These are phyloP conservation scores for Ennomos fuscantarius DNA, from an alignment of 2,888 invertebrate species.

Conservation along the genomic window DNA sequence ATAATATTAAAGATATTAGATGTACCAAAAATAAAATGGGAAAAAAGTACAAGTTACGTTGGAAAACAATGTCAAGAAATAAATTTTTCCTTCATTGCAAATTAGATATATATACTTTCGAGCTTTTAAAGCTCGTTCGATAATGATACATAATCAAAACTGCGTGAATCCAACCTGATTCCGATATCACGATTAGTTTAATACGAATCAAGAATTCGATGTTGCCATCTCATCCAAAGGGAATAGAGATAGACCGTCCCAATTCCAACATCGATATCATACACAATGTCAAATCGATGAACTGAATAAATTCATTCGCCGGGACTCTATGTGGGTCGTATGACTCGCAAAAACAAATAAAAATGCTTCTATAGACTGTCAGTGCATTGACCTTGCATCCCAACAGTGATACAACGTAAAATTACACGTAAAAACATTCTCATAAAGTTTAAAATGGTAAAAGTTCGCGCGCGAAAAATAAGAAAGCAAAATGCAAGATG, in stretches of 20 bases:
- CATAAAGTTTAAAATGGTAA: conserved; percentile 60
- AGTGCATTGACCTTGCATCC: conserved; percentile 83
- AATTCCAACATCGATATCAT: conserved; percentile 63
- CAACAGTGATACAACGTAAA: conserved; percentile 50
- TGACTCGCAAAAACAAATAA: conserved; percentile 83
- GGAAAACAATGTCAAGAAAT: too few species aligned
- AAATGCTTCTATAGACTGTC: conserved; percentile 79
- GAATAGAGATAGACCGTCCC: conserved; percentile 34
- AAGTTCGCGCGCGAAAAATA: conserved; percentile 68
- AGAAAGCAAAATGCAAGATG: conserved; percentile 82
- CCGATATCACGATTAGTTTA: background rate
- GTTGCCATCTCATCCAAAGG: background rate
- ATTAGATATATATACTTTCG: background rate
- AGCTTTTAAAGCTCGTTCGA: too few species aligned
- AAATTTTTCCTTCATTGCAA: too few species aligned
- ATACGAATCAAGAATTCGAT: background rate
- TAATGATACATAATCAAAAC: too few species aligned
- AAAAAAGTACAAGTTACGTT: too few species aligned
- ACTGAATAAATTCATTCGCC: conserved; percentile 82
- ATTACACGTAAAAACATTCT: conserved; percentile 44
- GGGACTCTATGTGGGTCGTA: conserved; percentile 79
- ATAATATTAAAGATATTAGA: too few species aligned
- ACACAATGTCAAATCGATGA: conserved; percentile 80
- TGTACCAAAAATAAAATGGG: too few species aligned
- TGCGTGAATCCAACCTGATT: background rate